Conservation (phyloP, 2,113 vertebrate species). For the Chitala chitala region DNA sequence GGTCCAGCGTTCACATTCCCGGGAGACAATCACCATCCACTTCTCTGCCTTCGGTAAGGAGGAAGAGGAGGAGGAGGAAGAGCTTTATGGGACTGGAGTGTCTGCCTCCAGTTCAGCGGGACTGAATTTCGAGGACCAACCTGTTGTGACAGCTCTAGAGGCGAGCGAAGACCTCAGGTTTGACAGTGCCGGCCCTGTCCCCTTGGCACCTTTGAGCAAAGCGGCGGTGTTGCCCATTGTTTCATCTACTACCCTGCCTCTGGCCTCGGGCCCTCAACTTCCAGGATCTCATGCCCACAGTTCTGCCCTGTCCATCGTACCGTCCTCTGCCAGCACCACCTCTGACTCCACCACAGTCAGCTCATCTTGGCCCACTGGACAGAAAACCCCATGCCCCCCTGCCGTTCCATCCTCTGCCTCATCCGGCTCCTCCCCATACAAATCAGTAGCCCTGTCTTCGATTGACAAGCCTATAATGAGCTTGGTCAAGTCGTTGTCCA, state of each 20-base stretch:
- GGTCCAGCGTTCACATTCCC: constrained; percentile 88
- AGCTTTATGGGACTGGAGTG: constrained; percentile 55
- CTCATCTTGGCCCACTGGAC: constrained; percentile 60
- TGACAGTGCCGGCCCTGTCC: constrained; percentile 55
- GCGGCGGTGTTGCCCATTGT: constrained; percentile 52
- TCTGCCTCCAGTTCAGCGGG: constrained; percentile 42
- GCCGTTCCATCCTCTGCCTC: constrained; percentile 39
- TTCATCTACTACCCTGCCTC: constrained; percentile 41
- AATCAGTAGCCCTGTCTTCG: constrained; percentile 63
- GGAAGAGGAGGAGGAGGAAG: constrained; percentile 92
- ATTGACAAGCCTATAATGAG: constrained; percentile 82
- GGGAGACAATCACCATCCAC: constrained; percentile 96
- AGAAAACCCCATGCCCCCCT: constrained; percentile 56
- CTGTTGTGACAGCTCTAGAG: constrained; percentile 77
- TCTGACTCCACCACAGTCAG: constrained; percentile 53
- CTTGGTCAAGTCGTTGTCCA: constrained; percentile 87
- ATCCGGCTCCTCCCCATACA: constrained; percentile 78
- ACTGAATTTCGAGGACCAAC: constrained; percentile 67
- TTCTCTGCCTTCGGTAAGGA: constrained; percentile 94
- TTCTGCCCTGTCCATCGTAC: constrained; percentile 61
- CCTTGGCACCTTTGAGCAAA: constrained; percentile 45
- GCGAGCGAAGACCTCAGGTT: constrained; percentile 82
- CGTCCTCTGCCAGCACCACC: constrained; percentile 29
- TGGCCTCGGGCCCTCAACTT: constrained; percentile 47
- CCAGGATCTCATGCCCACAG: constrained; percentile 52